phyloP scores from a whole-genome alignment of 2,888 invertebrate species.

The Cotesia congregata region DNA sequence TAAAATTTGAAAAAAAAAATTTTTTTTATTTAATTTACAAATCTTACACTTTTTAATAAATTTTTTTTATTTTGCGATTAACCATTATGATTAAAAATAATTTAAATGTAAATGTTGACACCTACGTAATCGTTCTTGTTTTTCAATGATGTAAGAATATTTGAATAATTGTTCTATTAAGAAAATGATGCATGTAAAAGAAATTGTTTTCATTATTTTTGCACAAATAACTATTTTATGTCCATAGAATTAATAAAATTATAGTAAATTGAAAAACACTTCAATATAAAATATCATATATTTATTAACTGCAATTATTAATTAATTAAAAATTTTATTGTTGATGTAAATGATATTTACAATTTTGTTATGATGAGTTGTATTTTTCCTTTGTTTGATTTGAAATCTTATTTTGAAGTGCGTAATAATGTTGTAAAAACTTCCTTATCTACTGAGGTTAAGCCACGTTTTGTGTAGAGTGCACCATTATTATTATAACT shows the following conservation, averaged over 20 bases:
- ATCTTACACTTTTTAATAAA: too few relatives aligned
- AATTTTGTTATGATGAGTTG: not conserved
- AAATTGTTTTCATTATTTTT: too few relatives aligned
- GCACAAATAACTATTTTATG: too few relatives aligned
- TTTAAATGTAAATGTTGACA: not conserved
- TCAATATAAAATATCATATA: not conserved
- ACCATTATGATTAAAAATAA: not conserved
- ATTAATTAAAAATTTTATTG: not conserved
- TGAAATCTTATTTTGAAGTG: not conserved
- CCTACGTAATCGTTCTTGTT: constrained; percentile 8
- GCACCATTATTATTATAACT: not conserved
- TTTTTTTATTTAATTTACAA: too few relatives aligned
- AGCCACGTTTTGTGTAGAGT: not conserved
- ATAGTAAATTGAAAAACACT: not conserved
- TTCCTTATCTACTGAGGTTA: not conserved
- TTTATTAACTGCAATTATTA: not conserved
- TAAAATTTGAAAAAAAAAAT: too few relatives aligned
- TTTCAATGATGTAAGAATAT: not conserved
- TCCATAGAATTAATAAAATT: too few relatives aligned
- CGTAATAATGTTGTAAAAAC: not conserved
- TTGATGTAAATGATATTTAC: not conserved
- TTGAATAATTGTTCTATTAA: not conserved
- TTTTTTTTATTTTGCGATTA: too few relatives aligned
- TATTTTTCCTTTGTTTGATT: constrained; percentile 10
- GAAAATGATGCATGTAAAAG: too few relatives aligned